Evolutionary conservation across 2,888 invertebrate species (phyloP).

Genomic region (Tenthredo distinguenda): DNA sequence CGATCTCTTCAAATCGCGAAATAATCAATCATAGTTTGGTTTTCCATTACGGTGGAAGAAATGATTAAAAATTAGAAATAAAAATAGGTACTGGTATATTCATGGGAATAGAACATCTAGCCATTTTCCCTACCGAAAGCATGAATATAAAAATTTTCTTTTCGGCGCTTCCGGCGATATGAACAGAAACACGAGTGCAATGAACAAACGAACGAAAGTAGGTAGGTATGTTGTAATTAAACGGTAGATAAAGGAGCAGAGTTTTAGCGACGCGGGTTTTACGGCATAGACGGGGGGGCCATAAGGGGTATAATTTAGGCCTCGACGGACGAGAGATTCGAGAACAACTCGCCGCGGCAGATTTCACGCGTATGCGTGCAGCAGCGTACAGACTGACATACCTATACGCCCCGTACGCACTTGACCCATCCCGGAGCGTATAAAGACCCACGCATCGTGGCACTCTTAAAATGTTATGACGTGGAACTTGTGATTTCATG

Average conservation of each 20-base stretch:
- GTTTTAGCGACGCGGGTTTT: conserved; percentile 58
- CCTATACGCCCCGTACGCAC: conserved; percentile 58
- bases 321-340: conserved; percentile 46
- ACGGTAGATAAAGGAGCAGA: conserved; percentile 69
- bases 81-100: neutral
- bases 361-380: conserved; percentile 51
- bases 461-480: conserved; percentile 77
- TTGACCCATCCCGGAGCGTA: conserved; percentile 65
- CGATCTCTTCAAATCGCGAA: neutral
- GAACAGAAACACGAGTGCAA: conserved; percentile 56
- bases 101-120: neutral
- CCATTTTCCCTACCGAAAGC: neutral
- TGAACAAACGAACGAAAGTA: conserved; percentile 49
- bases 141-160: conserved; percentile 19
- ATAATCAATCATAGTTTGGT: neutral
- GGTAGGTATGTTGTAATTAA: conserved; percentile 72
- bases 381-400: conserved; percentile 52
- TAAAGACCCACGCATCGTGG: conserved; percentile 64
- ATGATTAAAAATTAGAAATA: neutral
- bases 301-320: conserved; percentile 39
- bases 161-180: conserved; percentile 44
- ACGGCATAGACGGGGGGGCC: neutral
- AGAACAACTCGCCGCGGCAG: conserved; percentile 47
- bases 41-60: neutral
- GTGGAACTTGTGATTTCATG: conserved; percentile 77